Evolutionary conservation across 2,113 vertebrate species (phyloP).

Genomic region (Ctenodactylus gundi): DNA sequence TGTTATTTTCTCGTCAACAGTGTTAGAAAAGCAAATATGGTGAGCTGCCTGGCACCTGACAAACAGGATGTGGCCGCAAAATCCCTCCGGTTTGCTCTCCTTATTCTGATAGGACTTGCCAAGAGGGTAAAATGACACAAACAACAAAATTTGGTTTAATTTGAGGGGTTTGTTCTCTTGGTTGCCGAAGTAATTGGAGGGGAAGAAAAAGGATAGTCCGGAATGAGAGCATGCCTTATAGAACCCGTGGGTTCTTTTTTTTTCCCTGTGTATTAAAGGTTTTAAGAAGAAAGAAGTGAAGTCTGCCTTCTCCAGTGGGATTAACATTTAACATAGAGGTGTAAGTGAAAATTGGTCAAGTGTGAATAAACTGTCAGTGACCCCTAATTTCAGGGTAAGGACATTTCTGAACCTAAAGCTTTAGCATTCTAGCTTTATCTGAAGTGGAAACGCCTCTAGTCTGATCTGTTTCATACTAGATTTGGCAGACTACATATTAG

Average conservation of each 20-base stretch:
- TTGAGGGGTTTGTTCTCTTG: background rate
- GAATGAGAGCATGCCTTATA: background rate
- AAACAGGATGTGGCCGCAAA: background rate
- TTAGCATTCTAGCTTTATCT: background rate
- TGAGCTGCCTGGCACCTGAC: background rate
- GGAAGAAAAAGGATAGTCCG: background rate
- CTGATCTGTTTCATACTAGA: background rate
- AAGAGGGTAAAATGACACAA: background rate
- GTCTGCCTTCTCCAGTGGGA: background rate
- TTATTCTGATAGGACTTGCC: background rate
- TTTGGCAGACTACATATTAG: background rate
- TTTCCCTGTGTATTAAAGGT: background rate
- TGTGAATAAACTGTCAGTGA: background rate
- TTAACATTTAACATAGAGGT: constrained; percentile 17
- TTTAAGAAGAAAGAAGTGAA: background rate
- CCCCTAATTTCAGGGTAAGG: background rate
- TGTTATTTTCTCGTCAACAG: background rate
- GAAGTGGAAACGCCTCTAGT: background rate
- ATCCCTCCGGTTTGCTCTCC: background rate
- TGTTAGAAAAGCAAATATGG: background rate
- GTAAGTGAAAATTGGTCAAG: background rate
- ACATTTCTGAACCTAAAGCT: no score
- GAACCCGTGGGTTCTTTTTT: background rate
- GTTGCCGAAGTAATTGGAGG: background rate
- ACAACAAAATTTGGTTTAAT: background rate